Evolutionary conservation across 1,140 invertebrate genomes (phyloP).

Genomic region (Bombus picipes): DNA sequence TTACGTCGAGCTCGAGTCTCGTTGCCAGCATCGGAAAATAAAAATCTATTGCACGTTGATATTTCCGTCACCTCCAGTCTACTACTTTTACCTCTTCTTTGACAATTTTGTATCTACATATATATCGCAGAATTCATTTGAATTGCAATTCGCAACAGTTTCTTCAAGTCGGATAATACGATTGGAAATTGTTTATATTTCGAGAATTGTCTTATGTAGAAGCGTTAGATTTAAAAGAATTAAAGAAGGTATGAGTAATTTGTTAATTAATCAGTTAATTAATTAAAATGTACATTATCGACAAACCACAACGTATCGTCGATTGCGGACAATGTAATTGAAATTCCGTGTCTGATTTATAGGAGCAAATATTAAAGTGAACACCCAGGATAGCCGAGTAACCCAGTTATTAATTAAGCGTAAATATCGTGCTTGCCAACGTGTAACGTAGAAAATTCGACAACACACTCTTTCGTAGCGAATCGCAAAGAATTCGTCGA

Average conservation of each 20-base stretch:
- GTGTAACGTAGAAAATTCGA: neutral
- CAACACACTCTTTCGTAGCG: no score
- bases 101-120: no score
- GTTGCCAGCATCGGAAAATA: neutral
- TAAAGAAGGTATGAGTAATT: neutral
- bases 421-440: neutral
- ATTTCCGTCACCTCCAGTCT: no score
- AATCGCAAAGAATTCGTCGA: neutral
- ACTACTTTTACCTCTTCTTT: no score
- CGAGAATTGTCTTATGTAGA: no score
- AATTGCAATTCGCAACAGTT: no score
- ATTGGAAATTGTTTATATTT: no score
- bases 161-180: no score
- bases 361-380: no score
- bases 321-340: neutral
- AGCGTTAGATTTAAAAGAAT: no score
- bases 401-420: neutral
- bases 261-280: neutral
- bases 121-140: no score
- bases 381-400: neutral
- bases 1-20: neutral
- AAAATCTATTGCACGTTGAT: neutral
- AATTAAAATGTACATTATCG: neutral
- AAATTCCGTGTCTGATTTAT: neutral
- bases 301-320: neutral